Evolutionary conservation across 2,888 invertebrate genomes (phyloP), one percentile per base, ranked within the genome.

Genomic region (Tetragnatha montana): DNA sequence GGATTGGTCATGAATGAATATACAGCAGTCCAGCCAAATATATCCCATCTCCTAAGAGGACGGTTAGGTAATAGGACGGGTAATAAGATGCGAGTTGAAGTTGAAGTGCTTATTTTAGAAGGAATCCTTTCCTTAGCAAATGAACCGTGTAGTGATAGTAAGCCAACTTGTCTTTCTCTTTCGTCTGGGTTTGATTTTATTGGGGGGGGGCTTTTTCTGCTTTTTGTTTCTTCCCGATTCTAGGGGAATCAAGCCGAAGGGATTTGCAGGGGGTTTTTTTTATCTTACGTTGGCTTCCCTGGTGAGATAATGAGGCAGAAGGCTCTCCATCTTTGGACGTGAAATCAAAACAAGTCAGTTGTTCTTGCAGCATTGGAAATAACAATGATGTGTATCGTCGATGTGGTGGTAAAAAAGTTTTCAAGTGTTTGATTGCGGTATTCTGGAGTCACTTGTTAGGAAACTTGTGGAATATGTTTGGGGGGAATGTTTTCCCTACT

Each of bases 71-170:
- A 73, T 79, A 85, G 71, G 79, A 79, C 79, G 51, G 71, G 35
- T 78, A 76, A 85, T 79, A 70, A 85, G 78, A 50, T 60, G 60
- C 10, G 10, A 82, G 74, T 51, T 50, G 81, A 71, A 50, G 81
- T 71, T 71, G 82, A 73, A 21, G 17, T 21, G 71, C 71, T 71
- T 81, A 69, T 22, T 85, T 78, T 78, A 21, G 76, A 21, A 14
- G 50, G 73, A 69, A 85, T 78, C 50, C 51, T 70, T 76, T 49
- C 50, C 47, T 81, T 69, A 35, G 49, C 87, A 87, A 87, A 87
- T 87, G 87, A 81, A 81, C 75, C 81, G 35, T 86, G 74, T 60
- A 47, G 60, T 21, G 79, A 81, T 74, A 79, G 71, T 71, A 71
- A 19, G 70, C 49, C 21, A 12, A 21, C 49, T 50, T 51, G 51